Base-by-base conservation (phyloP, 2,888 invertebrate species). In the Dimorphilus gyrociliatus region DNA sequence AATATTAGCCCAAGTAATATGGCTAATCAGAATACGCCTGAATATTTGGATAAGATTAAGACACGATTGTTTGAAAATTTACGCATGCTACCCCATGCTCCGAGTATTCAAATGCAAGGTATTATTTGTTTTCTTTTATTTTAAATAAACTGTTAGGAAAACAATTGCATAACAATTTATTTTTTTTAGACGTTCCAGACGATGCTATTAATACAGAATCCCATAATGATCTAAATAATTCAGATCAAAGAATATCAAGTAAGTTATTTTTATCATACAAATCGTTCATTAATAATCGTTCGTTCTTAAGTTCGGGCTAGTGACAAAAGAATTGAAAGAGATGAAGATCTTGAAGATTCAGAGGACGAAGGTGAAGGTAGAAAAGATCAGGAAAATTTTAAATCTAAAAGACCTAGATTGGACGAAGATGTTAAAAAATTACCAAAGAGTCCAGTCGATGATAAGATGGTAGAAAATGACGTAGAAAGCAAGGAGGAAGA, bases 1-100 rank as follows among this genome's bases (percentile, higher is more conserved):
- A 92, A 99, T 68, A 94, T 97, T 58, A 86, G 86, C 49, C 94
- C 94, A 3, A 90, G 92, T 38, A 94, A 94, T 55, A 94, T 97
- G 92, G 79, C 85, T 5, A 97, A 97, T 66, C 90, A 92, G 65
- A 99, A 99, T 62, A 92, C 90, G 2, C 73, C 79, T 0, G 94
- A 99, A 55, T 99, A 97, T 66, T 69, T 99, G 49, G 94, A 97
- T 49, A 92, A 92, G 68, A 92, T 97, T 45, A 92, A 92, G 72
- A 73, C 75, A 1, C 65, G 79, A 34, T 67, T 99, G 32, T 92
- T 94, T 67, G 94, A 99, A 62, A 97, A 97, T 61, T 67, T 97
- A 34, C 70, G 94, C 36, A 88, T 92, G 85, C 64, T 99, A 46
- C 90, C 92, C 0, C 88, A 90, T 63, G 94, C 92, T 0, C 97